These are phyloP conservation scores for Isoperla grammatica DNA, from an alignment of 2,888 invertebrate species.

Conservation along the genomic window DNA sequence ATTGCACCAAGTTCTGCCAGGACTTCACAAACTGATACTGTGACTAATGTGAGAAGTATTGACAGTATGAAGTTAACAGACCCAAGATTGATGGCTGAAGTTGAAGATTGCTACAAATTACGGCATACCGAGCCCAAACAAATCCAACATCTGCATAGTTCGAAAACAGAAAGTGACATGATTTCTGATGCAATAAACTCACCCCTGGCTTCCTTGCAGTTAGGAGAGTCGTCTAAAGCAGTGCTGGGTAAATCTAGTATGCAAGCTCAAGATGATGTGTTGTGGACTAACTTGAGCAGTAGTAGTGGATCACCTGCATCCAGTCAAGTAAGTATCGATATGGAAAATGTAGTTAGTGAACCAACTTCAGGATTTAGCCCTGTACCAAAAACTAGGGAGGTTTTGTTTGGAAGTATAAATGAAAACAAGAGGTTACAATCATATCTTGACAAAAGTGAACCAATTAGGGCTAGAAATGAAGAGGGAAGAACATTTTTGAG, in stretches of 20 bases:
- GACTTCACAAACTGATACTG: too few species aligned
- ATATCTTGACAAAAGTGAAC: constrained; percentile 7
- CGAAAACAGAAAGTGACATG: neutral
- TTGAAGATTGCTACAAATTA: neutral
- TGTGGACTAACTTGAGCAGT: constrained; percentile 8
- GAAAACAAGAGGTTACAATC: neutral
- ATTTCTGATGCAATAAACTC: neutral
- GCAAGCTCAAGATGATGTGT: neutral
- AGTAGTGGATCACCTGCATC: neutral
- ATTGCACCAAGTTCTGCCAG: too few species aligned
- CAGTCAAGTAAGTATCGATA: constrained; percentile 6
- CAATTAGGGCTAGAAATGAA: neutral
- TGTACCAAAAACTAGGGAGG: neutral
- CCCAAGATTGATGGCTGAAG: neutral
- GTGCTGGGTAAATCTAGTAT: neutral
- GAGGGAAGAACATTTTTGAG: constrained; percentile 24
- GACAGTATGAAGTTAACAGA: constrained; percentile 14
- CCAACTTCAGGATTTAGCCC: neutral
- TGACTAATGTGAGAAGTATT: constrained; percentile 4
- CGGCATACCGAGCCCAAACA: neutral
- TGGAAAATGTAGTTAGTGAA: neutral
- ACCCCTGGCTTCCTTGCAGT: too few species aligned
- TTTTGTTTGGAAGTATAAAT: neutral
- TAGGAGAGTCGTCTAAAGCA: too few species aligned
- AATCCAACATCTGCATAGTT: neutral